Base-by-base conservation (phyloP, 2,888 invertebrate genomes). In the Nomada ferruginata region DNA sequence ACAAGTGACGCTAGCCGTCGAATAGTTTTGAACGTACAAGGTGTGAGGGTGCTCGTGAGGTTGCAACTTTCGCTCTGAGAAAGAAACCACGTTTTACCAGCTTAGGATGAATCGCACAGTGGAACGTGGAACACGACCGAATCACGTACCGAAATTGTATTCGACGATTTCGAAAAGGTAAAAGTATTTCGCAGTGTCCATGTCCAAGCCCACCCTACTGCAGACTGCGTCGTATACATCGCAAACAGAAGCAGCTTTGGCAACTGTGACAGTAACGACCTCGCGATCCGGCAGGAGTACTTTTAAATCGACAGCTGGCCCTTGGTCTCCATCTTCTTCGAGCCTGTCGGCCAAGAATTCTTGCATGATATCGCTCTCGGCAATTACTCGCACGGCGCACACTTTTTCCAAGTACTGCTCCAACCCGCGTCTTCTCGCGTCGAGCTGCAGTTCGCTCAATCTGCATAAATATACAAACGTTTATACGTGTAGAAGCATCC, bases 351-450 rank as follows among this genome's bases (percentile, higher is more conserved):
- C 98, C 20, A 99, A 96, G 94, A 99, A 99, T 94, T 99, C 99
- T 94, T 99, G 99, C 94, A 99, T 98, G 2, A 98, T 96, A 92
- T 99, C 99, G 90, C 98, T 97, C 93, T 99, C 99, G 0, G 99
- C 99, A 91, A 99, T 99, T 47, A 99, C 99, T 55, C 99, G 96
- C 20, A 99, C 98, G 10, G 99, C 98, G 94, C 99, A 99, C 0
- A 99, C 98, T 95, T 99, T 98, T 94, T 99, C 99, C 93, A 99
- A 95, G 95, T 99, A 99, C 94, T 98, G 98, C 94, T 99, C 99
- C 63, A 99, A 95, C 1, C 99, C 99, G 87, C 99, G 95, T 84
- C 99, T 95, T 81, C 99, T 95, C 0, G 98, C 96, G 94, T 99
- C 99, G 82, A 99, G 94, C 93, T 99, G 99, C 93, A 99, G 99